Conservation (phyloP, 2,797 vertebrate genomes). For the Fratercula arctica region DNA sequence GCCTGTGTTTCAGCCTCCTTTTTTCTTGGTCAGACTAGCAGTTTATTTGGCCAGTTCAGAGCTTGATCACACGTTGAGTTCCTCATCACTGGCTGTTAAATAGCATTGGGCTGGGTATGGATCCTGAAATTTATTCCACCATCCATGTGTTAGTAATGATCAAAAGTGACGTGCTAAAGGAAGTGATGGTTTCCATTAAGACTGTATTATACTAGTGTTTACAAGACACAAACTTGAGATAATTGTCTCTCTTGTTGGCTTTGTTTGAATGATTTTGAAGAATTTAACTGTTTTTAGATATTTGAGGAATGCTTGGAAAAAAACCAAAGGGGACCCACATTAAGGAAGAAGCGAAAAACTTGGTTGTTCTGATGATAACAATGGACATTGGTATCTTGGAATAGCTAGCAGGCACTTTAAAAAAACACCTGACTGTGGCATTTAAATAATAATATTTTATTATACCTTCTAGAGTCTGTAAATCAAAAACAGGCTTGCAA, state of each 20-base stretch:
- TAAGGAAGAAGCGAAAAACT: not conserved
- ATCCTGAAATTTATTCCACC: not conserved
- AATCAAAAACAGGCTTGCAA: not conserved
- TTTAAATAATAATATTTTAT: not conserved
- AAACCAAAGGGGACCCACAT: not conserved
- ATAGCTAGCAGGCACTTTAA: not conserved
- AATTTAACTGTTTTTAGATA: not conserved
- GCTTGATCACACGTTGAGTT: not conserved
- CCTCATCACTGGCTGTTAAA: not conserved
- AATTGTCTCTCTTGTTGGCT: not conserved
- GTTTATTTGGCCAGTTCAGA: not conserved
- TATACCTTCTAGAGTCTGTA: not conserved
- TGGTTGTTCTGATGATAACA: not conserved
- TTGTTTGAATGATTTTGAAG: not conserved
- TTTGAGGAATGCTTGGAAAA: not conserved
- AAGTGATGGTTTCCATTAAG: not conserved
- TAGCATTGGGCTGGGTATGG: not conserved
- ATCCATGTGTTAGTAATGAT: not conserved
- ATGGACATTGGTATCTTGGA: not conserved
- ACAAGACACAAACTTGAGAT: not conserved
- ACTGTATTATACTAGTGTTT: not conserved
- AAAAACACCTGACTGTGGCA: not conserved
- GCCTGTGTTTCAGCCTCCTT: not conserved
- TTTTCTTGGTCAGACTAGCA: not conserved
- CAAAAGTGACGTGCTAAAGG: not conserved